Conservation (phyloP, 2,113 vertebrate species). For the Cettia cetti region DNA sequence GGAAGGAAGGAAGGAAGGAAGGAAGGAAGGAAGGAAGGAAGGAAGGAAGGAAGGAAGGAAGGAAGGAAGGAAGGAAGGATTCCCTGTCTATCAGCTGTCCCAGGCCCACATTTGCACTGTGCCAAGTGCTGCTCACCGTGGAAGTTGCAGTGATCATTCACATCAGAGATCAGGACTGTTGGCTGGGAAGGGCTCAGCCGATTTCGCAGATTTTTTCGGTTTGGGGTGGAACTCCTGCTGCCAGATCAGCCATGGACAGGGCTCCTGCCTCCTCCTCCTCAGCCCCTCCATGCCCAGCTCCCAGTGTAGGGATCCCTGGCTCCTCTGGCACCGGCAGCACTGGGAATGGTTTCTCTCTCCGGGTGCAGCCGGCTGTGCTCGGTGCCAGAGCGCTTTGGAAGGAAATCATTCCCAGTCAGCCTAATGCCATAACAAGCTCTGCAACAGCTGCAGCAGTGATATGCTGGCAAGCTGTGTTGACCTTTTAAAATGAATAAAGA, state of each 20-base stretch:
- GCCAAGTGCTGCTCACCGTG: slow-evolving; percentile 16
- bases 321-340: fast-evolving
- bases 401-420: slow-evolving; percentile 57
- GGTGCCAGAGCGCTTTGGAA: slow-evolving; percentile 55
- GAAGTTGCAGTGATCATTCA: slow-evolving; percentile 7
- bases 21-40: neutral
- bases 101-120: neutral
- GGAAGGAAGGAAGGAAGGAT: neutral
- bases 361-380: neutral
- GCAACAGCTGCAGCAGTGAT: slow-evolving; percentile 62
- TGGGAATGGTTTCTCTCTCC: slow-evolving; percentile 1
- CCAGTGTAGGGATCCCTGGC: neutral
- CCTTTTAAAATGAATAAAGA: slow-evolving; percentile 63
- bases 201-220: neutral
- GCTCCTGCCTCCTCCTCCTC: neutral
- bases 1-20: neutral
- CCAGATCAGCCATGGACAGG: neutral
- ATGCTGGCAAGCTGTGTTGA: slow-evolving; percentile 61
- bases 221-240: neutral
- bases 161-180: neutral
- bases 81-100: neutral
- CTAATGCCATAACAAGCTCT: slow-evolving; percentile 62
- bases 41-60: too few relatives aligned
- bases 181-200: neutral
- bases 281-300: neutral